Base-by-base conservation (phyloP, 2,797 vertebrate genomes). In the Kryptolebias ocellatus region DNA sequence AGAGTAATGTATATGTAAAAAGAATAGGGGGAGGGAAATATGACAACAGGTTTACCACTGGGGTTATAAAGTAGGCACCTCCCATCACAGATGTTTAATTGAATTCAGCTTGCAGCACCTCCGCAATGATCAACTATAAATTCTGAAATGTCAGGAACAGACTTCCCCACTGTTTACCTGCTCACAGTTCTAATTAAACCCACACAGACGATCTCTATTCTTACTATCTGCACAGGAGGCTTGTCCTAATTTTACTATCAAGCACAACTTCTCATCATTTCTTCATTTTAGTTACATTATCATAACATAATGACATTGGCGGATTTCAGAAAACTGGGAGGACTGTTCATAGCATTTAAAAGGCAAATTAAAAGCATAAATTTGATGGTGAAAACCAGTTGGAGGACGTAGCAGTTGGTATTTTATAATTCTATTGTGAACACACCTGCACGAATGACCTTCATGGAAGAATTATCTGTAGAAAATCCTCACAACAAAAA, bases 11-110 rank as follows among this genome's bases (percentile, higher is more conserved):
- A 20, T 39, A 16, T 67, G 20, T 29, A 46, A 63, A 70, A 20
- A 63, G 58, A 75, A 53, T 49, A 53, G 49, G 28, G 28, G 52
- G 51, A 72, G 51, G 29, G 44, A 51, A 59, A 49, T 64, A 46
- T 66, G 67, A 82, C 64, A 71, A 69, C 63, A 69, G 66, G 67
- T 78, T 70, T 61, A 77, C 75, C 62, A 60, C 28, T 29, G 62
- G 70, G 69, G 68, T 60, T 70, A 46, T 72, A 74, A 74, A 78
- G 65, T 29, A 60, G 42, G 59, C 2, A 51, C 78, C 77, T 80
- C 84, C 81, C 64, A 72, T 77, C 61, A 55, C 80, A 83, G 75
- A 75, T 81, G 79, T 69, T 80, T 60, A 74, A 83, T 69, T 83
- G 68, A 80, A 82, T 74, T 72, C 70, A 81, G 76, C 74, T 72